phyloP scores from a whole-genome alignment of 2,888 invertebrate genomes.

The Archips xylosteana region DNA sequence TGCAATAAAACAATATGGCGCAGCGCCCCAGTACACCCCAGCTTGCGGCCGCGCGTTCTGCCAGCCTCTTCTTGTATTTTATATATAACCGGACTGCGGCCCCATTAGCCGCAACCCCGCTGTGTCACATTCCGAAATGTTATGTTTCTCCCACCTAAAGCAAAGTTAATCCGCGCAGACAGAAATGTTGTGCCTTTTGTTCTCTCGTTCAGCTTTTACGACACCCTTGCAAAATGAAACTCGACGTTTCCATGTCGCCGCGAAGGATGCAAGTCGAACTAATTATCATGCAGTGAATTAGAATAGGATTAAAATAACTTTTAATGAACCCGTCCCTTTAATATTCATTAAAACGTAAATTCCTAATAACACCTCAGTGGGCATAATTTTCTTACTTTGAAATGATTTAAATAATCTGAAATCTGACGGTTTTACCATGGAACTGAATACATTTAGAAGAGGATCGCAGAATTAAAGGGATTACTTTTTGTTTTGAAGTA shows the following conservation, averaged over 20 bases:
- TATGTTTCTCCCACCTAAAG: constrained; percentile 55
- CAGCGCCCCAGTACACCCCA: constrained; percentile 62
- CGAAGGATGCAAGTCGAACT: constrained; percentile 56
- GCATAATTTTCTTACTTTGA: constrained; percentile 43
- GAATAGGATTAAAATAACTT: constrained; percentile 67
- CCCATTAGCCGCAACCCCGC: constrained; percentile 69
- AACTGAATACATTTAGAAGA: constrained; percentile 37
- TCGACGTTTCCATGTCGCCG: constrained; percentile 16
- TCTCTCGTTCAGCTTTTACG: constrained; percentile 46
- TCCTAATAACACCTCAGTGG: constrained; percentile 54
- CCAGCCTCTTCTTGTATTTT: constrained; percentile 63
- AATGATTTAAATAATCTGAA: constrained; percentile 50
- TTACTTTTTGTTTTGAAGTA: constrained; percentile 36
- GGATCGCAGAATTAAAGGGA: constrained; percentile 30
- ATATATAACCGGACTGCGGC: constrained; percentile 56
- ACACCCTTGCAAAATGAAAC: constrained; percentile 32
- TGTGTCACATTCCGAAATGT: constrained; percentile 61
- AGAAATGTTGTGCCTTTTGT: constrained; percentile 52
- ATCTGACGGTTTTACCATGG: constrained; percentile 42
- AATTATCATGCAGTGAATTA: constrained; percentile 60
- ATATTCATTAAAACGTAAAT: constrained; percentile 64
- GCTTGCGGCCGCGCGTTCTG: constrained; percentile 62
- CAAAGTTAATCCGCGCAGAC: constrained; percentile 60
- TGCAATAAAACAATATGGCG: constrained; percentile 85
- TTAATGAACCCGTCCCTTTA: constrained; percentile 64